phyloP scores from a whole-genome alignment of 2,888 invertebrate genomes.

The Meteorus colon region DNA sequence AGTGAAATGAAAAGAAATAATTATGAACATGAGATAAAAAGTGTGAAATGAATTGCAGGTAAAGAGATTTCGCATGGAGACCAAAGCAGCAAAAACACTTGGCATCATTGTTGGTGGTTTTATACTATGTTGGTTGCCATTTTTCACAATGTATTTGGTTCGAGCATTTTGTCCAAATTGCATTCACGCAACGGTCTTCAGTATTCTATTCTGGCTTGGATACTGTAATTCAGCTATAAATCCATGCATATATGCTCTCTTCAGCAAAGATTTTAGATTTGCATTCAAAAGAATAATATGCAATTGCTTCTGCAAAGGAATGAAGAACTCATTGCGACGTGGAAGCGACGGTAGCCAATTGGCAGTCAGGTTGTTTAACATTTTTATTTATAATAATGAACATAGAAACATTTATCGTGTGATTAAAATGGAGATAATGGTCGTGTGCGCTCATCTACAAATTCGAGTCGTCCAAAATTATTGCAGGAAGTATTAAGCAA shows the following conservation, averaged over 20 bases:
- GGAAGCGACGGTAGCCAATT: conserved; percentile 73
- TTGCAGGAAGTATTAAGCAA: no score
- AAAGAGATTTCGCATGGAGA: conserved; percentile 94
- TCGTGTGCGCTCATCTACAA: no score
- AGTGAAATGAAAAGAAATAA: not conserved
- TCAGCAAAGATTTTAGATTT: conserved; percentile 95
- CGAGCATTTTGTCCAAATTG: conserved; percentile 91
- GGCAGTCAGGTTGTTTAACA: conserved; percentile 62
- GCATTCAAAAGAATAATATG: conserved; percentile 95
- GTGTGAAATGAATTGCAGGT: conserved; percentile 73
- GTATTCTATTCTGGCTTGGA: conserved; percentile 96
- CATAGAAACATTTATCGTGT: no score
- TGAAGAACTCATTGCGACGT: conserved; percentile 68
- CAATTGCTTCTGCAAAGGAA: conserved; percentile 83
- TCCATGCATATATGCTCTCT: conserved; percentile 94
- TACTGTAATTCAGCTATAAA: conserved; percentile 98
- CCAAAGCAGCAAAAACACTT: conserved; percentile 96
- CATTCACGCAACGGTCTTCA: conserved; percentile 89
- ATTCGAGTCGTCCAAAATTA: no score
- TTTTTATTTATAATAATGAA: conserved; percentile 14
- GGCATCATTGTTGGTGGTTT: conserved; percentile 98
- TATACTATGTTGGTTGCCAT: conserved; percentile 97
- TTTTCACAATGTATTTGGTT: conserved; percentile 95
- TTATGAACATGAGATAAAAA: not conserved
- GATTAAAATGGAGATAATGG: no score